Conservation (phyloP, 2,797 vertebrate species). For the Platalea minor region DNA sequence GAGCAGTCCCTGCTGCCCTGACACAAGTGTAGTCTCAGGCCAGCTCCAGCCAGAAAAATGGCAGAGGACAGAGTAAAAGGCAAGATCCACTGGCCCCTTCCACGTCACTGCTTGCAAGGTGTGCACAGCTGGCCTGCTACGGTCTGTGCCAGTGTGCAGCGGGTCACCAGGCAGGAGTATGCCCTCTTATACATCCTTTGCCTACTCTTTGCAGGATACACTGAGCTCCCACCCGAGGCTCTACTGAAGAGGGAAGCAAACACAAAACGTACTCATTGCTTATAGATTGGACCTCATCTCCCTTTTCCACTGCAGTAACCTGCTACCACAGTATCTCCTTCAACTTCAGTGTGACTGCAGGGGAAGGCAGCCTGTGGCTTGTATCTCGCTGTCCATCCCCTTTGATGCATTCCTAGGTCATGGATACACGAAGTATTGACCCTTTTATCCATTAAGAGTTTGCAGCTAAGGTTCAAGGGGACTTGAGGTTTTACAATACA, state of each 20-base stretch:
- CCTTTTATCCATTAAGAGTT: neutral
- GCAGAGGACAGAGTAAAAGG: neutral
- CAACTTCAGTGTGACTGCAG: neutral
- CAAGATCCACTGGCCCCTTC: neutral
- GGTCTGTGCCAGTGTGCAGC: neutral
- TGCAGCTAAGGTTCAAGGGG: neutral
- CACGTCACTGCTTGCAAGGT: accelerated
- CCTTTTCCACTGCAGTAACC: neutral
- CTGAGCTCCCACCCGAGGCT: neutral
- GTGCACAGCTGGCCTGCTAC: neutral
- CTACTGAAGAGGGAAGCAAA: neutral
- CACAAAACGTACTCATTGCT: neutral
- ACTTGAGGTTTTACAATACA: neutral
- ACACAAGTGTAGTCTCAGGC: neutral
- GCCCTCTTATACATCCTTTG: neutral
- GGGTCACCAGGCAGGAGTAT: neutral
- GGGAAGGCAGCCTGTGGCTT: neutral
- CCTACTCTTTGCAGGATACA: neutral
- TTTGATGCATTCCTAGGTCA: neutral
- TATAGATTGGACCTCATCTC: neutral
- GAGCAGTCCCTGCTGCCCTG: neutral
- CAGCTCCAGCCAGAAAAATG: neutral
- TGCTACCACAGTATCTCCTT: neutral
- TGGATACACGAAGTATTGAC: neutral
- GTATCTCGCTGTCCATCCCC: neutral